Percentiles rank a stretch among this genome's conserved stretches.
phyloP scores from a whole-genome alignment of 1,140 invertebrate genomes.

The Chlorops oryzae region DNA sequence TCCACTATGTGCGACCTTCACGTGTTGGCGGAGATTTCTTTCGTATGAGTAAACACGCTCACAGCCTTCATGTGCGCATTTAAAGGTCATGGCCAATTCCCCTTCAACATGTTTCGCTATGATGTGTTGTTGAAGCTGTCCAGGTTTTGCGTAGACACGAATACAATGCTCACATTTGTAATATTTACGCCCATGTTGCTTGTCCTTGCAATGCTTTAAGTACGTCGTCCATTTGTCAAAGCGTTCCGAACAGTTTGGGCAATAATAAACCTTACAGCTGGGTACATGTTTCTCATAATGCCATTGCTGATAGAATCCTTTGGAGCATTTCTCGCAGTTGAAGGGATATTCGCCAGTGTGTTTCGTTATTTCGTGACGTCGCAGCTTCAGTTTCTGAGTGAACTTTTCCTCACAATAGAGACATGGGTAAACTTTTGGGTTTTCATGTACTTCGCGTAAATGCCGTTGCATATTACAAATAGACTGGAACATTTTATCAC shows the following conservation, averaged over 20 bases:
- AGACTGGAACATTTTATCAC: constrained; percentile 34
- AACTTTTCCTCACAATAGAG: constrained; percentile 31
- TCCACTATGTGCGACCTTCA: constrained; percentile 25
- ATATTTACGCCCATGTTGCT: constrained; percentile 23
- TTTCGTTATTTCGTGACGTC: constrained; percentile 34
- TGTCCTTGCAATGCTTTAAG: constrained; percentile 33
- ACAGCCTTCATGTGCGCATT: constrained; percentile 28
- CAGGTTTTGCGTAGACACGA: constrained; percentile 22
- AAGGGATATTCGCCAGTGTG: constrained; percentile 36
- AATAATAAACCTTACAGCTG: constrained; percentile 34
- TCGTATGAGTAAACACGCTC: constrained; percentile 29
- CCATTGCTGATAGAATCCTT: constrained; percentile 37
- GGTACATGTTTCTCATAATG: constrained; percentile 32
- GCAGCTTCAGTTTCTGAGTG: constrained; percentile 38
- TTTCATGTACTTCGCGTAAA: constrained; percentile 33
- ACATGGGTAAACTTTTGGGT: constrained; percentile 32
- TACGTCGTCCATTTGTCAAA: constrained; percentile 42
- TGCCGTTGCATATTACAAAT: constrained; percentile 35
- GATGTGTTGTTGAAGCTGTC: constrained; percentile 26
- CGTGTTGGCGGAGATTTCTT: constrained; percentile 37
- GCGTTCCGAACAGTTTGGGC: constrained; percentile 16
- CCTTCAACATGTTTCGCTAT: constrained; percentile 23
- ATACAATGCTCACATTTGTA: constrained; percentile 33
- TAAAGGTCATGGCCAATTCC: constrained; percentile 9
- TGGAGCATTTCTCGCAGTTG: constrained; percentile 29